phyloP scores from a whole-genome alignment of 2,113 vertebrate genomes.

The Strix aluco region DNA sequence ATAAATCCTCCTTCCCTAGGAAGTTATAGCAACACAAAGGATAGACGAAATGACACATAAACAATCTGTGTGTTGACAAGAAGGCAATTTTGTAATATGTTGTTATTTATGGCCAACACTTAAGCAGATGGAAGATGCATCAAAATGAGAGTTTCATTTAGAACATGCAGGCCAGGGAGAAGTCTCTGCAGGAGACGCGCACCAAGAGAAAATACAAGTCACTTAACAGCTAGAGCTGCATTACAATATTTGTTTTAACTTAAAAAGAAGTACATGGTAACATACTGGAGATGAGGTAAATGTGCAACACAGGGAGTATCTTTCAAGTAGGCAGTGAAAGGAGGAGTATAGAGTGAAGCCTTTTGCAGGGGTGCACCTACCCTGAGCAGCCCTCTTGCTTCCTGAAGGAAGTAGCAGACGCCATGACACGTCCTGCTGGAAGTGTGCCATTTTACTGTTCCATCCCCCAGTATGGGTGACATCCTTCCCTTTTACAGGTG shows the following conservation, averaged over 20 bases:
- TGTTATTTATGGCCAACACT: constrained; percentile 51
- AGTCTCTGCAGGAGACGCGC: not conserved
- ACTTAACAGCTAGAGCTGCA: not conserved
- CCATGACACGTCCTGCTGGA: rapidly evolving
- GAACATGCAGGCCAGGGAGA: constrained; percentile 2
- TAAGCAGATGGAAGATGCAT: constrained; percentile 57
- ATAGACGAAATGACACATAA: constrained; percentile 58
- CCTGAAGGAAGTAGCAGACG: not conserved
- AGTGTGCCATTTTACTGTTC: not conserved
- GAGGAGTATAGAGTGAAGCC: rapidly evolving
- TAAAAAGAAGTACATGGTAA: not conserved
- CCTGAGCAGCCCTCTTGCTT: not conserved
- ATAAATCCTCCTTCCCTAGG: constrained; percentile 52
- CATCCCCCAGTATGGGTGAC: not conserved
- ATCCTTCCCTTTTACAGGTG: not conserved
- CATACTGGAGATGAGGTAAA: not conserved
- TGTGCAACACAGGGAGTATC: not conserved
- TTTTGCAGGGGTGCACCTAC: not conserved
- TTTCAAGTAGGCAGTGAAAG: not conserved
- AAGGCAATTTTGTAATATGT: constrained; percentile 43
- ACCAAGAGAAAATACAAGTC: not conserved
- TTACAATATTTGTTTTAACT: not conserved
- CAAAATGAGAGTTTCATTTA: not conserved
- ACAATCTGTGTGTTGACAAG: constrained; percentile 56
- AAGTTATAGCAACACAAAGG: constrained; percentile 30